A percentile compares a stretch with the other conserved stretches of the same genome.
These are phyloP conservation scores for Microtus montanus DNA, from an alignment of 2,113 vertebrate genomes.

Conservation along the genomic window DNA sequence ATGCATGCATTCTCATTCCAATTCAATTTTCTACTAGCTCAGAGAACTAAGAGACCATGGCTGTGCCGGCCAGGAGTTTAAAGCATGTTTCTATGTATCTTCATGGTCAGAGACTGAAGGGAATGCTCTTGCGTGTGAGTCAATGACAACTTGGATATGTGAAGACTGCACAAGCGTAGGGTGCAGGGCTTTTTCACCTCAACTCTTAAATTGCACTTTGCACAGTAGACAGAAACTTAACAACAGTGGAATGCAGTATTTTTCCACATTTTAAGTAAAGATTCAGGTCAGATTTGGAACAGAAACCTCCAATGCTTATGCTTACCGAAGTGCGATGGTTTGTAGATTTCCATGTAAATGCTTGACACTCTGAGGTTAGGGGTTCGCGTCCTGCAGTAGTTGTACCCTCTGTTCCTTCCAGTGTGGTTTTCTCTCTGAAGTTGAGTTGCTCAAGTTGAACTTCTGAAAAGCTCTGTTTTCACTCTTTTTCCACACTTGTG, in stretches of 20 bases:
- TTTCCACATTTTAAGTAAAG: neutral
- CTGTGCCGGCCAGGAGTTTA: rapidly evolving
- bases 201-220: neutral
- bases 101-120: neutral
- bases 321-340: neutral
- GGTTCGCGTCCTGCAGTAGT: neutral
- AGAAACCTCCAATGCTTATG: neutral
- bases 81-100: neutral
- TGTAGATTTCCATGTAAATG: neutral
- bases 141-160: neutral
- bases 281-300: neutral
- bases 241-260: neutral
- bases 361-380: neutral
- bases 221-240: neutral
- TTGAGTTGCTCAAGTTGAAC: neutral
- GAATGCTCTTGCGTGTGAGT: neutral
- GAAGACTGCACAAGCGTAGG: neutral
- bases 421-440: neutral
- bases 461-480: neutral
- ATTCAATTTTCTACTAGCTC: neutral
- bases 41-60: neutral
- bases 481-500: neutral
- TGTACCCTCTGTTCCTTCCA: neutral
- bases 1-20: neutral
- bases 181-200: neutral